Conservation (phyloP, 1,140 invertebrate genomes). For the Drosophila mayri region DNA sequence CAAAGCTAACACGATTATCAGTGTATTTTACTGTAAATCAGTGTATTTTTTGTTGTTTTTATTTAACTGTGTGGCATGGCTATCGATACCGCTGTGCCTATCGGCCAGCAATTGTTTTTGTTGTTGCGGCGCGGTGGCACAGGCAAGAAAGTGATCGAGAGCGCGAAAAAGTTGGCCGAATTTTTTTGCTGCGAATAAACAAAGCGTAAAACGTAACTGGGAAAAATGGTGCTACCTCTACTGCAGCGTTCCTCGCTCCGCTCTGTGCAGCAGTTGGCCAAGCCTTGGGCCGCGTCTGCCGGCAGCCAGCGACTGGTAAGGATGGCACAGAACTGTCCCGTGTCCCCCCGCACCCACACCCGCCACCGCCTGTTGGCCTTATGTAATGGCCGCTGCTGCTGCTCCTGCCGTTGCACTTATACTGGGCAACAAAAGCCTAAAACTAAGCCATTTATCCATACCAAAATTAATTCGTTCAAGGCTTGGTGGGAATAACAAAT, state of each 20-base stretch:
- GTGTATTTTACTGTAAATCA: too few relatives aligned
- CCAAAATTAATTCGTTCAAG: not conserved
- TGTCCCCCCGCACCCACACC: not conserved
- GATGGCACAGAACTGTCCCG: conserved; percentile 6
- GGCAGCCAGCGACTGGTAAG: conserved; percentile 75
- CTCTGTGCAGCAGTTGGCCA: conserved; percentile 68
- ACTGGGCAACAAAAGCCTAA: not conserved
- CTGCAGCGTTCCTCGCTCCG: conserved; percentile 69
- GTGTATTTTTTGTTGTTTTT: not conserved
- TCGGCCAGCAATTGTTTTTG: conserved; percentile 7
- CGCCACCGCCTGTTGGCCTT: conserved; percentile 8
- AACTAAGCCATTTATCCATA: not conserved
- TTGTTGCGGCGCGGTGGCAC: conserved; percentile 15
- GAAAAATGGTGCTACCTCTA: conserved; percentile 74
- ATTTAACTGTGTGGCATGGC: not conserved
- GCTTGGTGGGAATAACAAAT: not conserved
- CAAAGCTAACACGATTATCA: not conserved
- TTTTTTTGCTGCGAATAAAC: conserved; percentile 9
- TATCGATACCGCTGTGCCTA: not conserved
- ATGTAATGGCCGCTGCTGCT: conserved; percentile 14
- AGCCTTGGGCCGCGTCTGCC: conserved; percentile 60
- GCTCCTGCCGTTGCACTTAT: not conserved
- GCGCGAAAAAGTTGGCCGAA: conserved; percentile 22
- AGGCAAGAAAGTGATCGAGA: conserved; percentile 17
- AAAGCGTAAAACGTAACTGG: conserved; percentile 22